Evolutionary conservation across 2,797 vertebrate species (phyloP).

Genomic region (Choloepus didactylus): DNA sequence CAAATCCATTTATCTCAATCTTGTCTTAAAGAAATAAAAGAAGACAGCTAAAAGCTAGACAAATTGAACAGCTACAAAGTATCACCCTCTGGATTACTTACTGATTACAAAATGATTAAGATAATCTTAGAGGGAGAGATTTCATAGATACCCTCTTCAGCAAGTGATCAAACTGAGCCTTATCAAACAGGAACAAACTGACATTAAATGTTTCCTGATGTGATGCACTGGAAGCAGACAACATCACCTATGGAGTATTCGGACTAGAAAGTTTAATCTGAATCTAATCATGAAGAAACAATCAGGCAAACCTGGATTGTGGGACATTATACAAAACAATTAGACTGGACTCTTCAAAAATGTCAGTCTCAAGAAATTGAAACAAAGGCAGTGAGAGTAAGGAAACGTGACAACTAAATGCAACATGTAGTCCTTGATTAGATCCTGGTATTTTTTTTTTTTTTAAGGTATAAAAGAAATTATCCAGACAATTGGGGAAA

Average conservation of each 20-base stretch:
- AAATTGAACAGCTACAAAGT: not conserved
- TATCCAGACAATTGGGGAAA: not conserved
- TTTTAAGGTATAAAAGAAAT: not conserved
- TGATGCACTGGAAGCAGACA: not conserved
- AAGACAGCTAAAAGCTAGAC: conserved; percentile 22
- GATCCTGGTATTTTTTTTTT: not conserved
- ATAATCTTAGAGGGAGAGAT: not conserved
- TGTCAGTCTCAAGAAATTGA: not conserved
- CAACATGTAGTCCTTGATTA: not conserved
- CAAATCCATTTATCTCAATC: conserved; percentile 2
- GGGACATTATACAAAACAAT: not conserved
- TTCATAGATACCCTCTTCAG: not conserved
- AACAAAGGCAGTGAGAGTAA: conserved; percentile 24
- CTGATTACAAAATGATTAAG: not conserved
- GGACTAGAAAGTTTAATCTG: conserved; percentile 14
- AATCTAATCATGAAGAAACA: conserved; percentile 38
- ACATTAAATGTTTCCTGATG: not conserved
- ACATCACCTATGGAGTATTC: not conserved
- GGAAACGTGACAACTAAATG: not conserved
- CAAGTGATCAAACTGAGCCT: not conserved
- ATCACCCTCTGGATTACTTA: not conserved
- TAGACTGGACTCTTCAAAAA: not conserved
- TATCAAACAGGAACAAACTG: not conserved
- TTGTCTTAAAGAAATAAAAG: conserved; percentile 9
- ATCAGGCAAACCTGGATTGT: not conserved